Percentiles rank a stretch among this genome's conserved stretches.
Conservation (phyloP, 2,113 vertebrate species). For the Hymenochirus boettgeri region DNA sequence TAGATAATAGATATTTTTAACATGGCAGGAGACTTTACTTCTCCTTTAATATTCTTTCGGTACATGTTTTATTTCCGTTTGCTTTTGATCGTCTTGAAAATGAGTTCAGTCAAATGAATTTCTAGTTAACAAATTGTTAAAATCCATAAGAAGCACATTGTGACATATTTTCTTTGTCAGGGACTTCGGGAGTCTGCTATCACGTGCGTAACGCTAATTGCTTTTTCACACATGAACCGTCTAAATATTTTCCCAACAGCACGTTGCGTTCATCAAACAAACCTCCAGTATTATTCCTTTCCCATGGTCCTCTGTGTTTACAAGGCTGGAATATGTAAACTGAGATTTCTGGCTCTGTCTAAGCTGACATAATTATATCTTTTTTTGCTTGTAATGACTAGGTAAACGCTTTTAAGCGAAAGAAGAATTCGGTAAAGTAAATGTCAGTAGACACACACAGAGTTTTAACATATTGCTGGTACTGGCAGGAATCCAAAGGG, state of each 20-base stretch:
- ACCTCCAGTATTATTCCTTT: not conserved
- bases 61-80: no score
- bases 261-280: not conserved
- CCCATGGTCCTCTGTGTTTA: not conserved
- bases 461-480: conserved; percentile 30
- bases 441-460: conserved; percentile 19
- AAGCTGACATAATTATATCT: not conserved
- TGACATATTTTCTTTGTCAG: no score
- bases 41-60: no score
- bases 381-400: conserved; percentile 11
- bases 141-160: no score
- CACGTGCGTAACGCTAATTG: not conserved
- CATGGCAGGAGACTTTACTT: no score
- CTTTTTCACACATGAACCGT: conserved; percentile 2
- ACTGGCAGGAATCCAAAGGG: conserved; percentile 1
- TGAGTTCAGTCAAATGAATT: no score
- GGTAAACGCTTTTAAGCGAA: conserved; percentile 14
- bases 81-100: no score
- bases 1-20: no score
- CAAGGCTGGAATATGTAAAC: not conserved
- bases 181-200: no score
- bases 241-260: not conserved
- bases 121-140: no score
- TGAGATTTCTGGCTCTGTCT: not conserved
- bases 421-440: conserved; percentile 4